These are phyloP conservation scores for Cephalophus harveyi DNA, from an alignment of 2,113 vertebrate species.

Conservation along the genomic window DNA sequence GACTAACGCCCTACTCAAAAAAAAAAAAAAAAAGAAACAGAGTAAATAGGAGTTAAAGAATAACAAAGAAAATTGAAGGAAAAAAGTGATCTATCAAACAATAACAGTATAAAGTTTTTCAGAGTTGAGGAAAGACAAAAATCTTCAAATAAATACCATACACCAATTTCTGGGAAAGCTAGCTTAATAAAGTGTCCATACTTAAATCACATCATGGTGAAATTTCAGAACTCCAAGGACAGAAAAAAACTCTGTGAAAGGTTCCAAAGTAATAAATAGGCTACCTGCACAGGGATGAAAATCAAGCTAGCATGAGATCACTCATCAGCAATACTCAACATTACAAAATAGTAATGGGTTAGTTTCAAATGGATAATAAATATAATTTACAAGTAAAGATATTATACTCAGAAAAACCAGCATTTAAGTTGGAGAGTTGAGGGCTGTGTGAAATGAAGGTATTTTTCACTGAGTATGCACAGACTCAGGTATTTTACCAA, in stretches of 20 bases:
- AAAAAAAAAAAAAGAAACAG: not conserved
- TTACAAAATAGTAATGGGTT: slow-evolving; percentile 4
- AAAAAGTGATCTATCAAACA: not conserved
- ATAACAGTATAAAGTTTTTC: not conserved
- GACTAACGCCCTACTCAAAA: not conserved
- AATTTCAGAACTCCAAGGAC: not conserved
- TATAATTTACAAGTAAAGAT: slow-evolving; percentile 14
- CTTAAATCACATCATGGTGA: not conserved
- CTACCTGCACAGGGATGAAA: not conserved
- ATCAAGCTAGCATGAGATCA: not conserved
- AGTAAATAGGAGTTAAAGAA: not conserved
- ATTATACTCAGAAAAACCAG: not conserved
- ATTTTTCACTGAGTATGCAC: slow-evolving; percentile 1
- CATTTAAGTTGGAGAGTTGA: not conserved
- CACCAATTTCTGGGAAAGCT: not conserved
- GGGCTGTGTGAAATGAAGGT: not conserved
- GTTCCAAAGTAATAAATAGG: slow-evolving; percentile 5
- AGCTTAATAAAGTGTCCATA: not conserved
- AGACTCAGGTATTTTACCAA: slow-evolving; percentile 19
- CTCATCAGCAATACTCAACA: not conserved
- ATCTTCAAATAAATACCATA: slow-evolving; percentile 13
- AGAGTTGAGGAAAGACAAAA: slow-evolving; percentile 36
- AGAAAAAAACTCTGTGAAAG: not conserved
- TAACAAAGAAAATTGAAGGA: not conserved
- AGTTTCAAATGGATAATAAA: slow-evolving; percentile 14